A percentile compares a stretch with the other conserved stretches of the same genome.
Conservation (phyloP, 2,113 vertebrate genomes). For the Vidua macroura region DNA sequence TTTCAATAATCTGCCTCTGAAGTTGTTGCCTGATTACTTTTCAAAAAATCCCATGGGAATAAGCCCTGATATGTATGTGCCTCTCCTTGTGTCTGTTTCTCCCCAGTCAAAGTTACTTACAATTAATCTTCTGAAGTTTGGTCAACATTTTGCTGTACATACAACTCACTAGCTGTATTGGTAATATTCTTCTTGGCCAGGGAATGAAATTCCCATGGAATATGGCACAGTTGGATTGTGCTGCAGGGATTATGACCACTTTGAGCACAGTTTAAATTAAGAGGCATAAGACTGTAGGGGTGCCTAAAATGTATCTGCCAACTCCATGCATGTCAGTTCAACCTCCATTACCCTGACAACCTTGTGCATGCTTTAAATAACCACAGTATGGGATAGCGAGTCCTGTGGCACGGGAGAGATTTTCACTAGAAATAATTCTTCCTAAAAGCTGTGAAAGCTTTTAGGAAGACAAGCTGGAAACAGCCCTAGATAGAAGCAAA, state of each 20-base stretch:
- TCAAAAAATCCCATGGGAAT: not conserved
- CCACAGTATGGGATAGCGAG: not conserved
- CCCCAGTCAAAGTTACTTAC: not conserved
- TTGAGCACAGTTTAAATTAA: constrained; percentile 34
- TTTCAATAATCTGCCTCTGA: not conserved
- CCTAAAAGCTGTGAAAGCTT: not conserved
- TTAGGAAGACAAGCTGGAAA: not conserved
- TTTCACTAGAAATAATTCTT: constrained; percentile 3
- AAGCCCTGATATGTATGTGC: not conserved
- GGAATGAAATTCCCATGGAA: not conserved
- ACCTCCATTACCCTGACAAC: constrained; percentile 24
- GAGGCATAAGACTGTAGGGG: not conserved
- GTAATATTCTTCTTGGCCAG: not conserved
- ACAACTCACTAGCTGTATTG: not conserved
- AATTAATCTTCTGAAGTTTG: constrained; percentile 11
- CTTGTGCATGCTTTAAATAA: constrained; percentile 21
- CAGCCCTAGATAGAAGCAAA: not conserved
- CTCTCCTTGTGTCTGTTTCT: not conserved
- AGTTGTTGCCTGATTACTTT: not conserved
- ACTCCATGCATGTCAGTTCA: constrained; percentile 16
- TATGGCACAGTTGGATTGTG: not conserved
- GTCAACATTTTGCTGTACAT: not conserved
- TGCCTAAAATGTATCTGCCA: constrained; percentile 46
- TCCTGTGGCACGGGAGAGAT: not conserved
- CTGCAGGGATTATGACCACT: not conserved